Percentiles rank a stretch among this genome's conserved stretches.
phyloP scores from a whole-genome alignment of 2,888 invertebrate genomes.

The Carcina quercana region DNA sequence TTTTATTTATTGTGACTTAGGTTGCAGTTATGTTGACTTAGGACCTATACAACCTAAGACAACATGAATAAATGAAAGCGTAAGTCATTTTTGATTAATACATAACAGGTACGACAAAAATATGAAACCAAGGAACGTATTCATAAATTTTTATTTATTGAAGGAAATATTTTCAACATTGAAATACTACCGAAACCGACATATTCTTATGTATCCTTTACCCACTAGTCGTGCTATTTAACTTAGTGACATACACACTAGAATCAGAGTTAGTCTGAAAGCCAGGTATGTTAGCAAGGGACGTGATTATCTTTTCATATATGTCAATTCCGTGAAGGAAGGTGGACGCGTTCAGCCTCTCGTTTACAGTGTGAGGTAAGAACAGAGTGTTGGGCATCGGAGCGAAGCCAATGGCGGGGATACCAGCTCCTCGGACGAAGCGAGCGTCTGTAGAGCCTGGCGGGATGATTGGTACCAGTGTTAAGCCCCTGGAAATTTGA shows the following conservation, averaged over 20 bases:
- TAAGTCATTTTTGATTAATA: no score
- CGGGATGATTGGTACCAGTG: slow-evolving; percentile 78
- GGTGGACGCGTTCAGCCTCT: slow-evolving; percentile 79
- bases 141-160: no score
- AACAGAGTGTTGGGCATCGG: slow-evolving; percentile 87
- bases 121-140: no score
- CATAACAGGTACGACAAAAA: no score
- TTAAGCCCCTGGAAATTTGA: slow-evolving; percentile 74
- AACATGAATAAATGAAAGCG: no score
- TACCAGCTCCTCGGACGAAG: slow-evolving; percentile 80
- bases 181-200: no score
- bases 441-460: slow-evolving; percentile 88
- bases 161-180: no score
- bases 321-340: slow-evolving; percentile 84
- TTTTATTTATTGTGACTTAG: no score
- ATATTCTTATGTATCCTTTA: no score
- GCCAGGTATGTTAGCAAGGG: slow-evolving; percentile 15
- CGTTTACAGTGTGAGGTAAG: slow-evolving; percentile 87
- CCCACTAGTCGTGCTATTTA: slow-evolving; percentile 5
- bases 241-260: slow-evolving; percentile 14
- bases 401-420: slow-evolving; percentile 88
- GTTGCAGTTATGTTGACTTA: no score
- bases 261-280: slow-evolving; percentile 7
- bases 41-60: no score
- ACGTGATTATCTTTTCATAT: slow-evolving; percentile 71